Conservation (phyloP, 2,888 invertebrate genomes). For the Hyppa rectilinea region DNA sequence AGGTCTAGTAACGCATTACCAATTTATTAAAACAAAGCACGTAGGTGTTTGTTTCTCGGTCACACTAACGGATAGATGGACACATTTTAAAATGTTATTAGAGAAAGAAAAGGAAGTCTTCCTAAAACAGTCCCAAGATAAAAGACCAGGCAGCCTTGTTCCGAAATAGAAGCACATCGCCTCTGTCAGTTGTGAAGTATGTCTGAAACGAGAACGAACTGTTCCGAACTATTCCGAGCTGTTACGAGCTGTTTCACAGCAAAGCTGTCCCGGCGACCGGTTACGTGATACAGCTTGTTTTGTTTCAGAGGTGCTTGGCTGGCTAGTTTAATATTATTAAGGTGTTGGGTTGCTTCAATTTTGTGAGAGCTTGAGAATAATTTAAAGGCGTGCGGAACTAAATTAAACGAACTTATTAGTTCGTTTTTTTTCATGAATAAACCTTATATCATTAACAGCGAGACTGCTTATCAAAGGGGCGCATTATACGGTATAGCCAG, state of each 20-base stretch:
- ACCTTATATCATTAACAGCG: no score
- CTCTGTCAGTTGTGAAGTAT: conserved; percentile 33
- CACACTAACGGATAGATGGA: neutral
- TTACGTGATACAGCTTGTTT: conserved; percentile 48
- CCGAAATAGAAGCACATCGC: conserved; percentile 43
- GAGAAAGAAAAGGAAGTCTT: no score
- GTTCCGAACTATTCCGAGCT: conserved; percentile 16
- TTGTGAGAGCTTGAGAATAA: neutral
- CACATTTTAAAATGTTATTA: no score
- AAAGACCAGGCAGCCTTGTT: conserved; percentile 20
- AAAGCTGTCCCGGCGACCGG: conserved; percentile 34
- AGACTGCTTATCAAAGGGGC: no score
- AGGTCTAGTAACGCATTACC: no score
- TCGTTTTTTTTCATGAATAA: no score
- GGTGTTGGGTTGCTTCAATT: neutral
- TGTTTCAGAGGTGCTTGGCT: conserved; percentile 25
- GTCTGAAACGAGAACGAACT: conserved; percentile 30
- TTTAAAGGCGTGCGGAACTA: neutral
- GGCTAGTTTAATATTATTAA: conserved; percentile 20
- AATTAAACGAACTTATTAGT: no score
- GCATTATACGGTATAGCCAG: no score
- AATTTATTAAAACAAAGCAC: no score
- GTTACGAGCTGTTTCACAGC: conserved; percentile 2
- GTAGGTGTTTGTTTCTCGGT: no score
- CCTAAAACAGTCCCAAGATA: conserved; percentile 15